Conservation (phyloP, 92 coral and sea anemone genomes). For the Palythoa heliodiscus region DNA sequence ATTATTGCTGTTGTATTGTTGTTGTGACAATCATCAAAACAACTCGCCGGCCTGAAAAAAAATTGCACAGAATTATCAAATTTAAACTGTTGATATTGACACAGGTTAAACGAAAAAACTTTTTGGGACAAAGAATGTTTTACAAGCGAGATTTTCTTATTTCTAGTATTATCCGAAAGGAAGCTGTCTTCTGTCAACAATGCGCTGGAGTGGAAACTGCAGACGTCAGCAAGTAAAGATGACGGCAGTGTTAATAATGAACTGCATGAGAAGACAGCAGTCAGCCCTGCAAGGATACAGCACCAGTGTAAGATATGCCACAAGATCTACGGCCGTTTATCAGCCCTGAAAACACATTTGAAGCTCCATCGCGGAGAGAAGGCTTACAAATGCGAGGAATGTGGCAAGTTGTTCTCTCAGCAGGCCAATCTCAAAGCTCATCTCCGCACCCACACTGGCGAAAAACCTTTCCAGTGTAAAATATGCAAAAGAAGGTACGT, state of each 20-base stretch:
- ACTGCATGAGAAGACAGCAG: neutral
- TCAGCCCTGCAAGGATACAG: neutral
- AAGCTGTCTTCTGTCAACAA: neutral
- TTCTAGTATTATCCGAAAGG: neutral
- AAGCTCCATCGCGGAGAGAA: conserved; percentile 25
- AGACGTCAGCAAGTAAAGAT: neutral
- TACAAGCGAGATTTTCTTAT: neutral
- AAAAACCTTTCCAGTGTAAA: conserved; percentile 32
- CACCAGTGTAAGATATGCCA: conserved; percentile 12
- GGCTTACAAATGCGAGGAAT: conserved; percentile 26
- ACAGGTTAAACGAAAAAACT: too few species aligned
- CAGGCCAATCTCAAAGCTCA: conserved; percentile 30
- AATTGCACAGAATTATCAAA: too few species aligned
- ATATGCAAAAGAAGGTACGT: conserved; percentile 27
- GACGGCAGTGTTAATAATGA: neutral
- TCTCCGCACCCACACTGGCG: conserved; percentile 27
- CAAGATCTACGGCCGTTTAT: conserved; percentile 28
- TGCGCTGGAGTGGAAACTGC: neutral
- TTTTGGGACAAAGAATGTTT: too few species aligned
- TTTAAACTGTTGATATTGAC: too few species aligned
- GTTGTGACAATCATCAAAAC: too few species aligned
- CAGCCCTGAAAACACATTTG: conserved; percentile 10
- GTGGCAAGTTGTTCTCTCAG: conserved; percentile 37
- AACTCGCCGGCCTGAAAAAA: too few species aligned
- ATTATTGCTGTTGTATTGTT: too few species aligned